Evolutionary conservation across 1,140 invertebrate species (phyloP).

Genomic region (Trichomalopsis sarcophagae): DNA sequence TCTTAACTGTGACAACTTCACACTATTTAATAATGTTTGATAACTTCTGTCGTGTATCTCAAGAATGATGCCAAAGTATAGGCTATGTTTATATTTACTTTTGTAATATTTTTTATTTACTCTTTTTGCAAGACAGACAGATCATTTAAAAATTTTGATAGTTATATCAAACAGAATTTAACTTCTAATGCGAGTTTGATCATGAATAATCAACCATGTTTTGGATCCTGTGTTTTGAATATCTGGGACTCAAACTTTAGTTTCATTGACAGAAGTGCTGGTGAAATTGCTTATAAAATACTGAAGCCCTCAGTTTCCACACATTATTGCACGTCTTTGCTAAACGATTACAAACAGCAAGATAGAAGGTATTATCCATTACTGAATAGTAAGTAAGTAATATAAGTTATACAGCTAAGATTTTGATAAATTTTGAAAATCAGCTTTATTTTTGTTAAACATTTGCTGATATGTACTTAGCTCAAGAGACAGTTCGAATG

Average conservation of each 20-base stretch:
- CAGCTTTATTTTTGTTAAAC: background rate
- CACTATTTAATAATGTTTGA: background rate
- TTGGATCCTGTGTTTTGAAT: background rate
- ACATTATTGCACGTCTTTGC: background rate
- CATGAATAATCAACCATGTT: background rate
- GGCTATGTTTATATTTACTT: slow-evolving; percentile 60
- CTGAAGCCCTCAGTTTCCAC: background rate
- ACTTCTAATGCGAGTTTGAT: background rate
- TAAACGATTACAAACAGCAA: background rate
- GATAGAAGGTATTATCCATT: background rate
- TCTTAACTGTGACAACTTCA: slow-evolving; percentile 15
- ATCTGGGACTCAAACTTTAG: background rate
- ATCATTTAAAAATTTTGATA: background rate
- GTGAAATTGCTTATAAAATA: background rate
- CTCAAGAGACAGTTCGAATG: too few species aligned
- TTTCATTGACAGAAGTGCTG: background rate
- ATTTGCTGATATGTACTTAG: background rate
- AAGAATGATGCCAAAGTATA: slow-evolving; percentile 16
- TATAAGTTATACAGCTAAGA: background rate
- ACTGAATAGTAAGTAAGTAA: slow-evolving; percentile 1
- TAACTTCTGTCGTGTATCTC: slow-evolving; percentile 11
- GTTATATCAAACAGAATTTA: background rate
- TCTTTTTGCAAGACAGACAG: slow-evolving; percentile 12
- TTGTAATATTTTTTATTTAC: slow-evolving; percentile 52
- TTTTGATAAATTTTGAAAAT: background rate